Percentiles rank a stretch among this genome's conserved stretches.
Evolutionary conservation across 2,797 vertebrate genomes (phyloP).

Genomic region (Aeoliscus strigatus): DNA sequence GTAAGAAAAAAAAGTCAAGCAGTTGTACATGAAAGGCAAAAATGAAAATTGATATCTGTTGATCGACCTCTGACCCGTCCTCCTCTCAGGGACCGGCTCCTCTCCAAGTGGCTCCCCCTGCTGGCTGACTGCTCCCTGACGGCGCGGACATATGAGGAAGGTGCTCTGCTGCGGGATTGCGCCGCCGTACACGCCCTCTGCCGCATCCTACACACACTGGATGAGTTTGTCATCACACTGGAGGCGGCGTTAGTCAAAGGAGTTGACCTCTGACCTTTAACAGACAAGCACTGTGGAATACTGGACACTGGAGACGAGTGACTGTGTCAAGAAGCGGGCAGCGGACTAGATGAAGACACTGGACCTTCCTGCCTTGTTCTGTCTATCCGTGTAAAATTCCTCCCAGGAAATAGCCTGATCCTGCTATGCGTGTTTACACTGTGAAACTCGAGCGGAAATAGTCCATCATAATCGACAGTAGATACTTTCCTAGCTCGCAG

Average conservation of each 20-base stretch:
- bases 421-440: constrained; percentile 68
- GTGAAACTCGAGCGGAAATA: constrained; percentile 58
- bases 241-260: constrained; percentile 93
- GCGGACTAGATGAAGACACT: constrained; percentile 21
- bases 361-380: constrained; percentile 60
- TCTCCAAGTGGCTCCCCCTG: constrained; percentile 91
- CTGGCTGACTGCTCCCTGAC: constrained; percentile 85
- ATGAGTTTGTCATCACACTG: constrained; percentile 89
- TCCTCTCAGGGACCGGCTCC: constrained; percentile 82
- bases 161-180: constrained; percentile 85
- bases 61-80: constrained; percentile 10
- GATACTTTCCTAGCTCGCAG: constrained; percentile 37
- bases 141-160: constrained; percentile 87
- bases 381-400: constrained; percentile 58
- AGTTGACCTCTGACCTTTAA: constrained; percentile 84
- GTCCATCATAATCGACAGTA: constrained; percentile 31
- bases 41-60: too few species aligned
- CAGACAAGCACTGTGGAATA: neutral
- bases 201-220: constrained; percentile 85
- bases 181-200: constrained; percentile 84
- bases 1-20: too few species aligned
- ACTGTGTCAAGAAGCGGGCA: constrained; percentile 29
- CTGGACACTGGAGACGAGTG: constrained; percentile 1
- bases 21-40: too few species aligned
- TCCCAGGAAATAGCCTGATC: constrained; percentile 53